Conservation (phyloP, 2,797 vertebrate species). For the Muraenolepis orangiensis region DNA sequence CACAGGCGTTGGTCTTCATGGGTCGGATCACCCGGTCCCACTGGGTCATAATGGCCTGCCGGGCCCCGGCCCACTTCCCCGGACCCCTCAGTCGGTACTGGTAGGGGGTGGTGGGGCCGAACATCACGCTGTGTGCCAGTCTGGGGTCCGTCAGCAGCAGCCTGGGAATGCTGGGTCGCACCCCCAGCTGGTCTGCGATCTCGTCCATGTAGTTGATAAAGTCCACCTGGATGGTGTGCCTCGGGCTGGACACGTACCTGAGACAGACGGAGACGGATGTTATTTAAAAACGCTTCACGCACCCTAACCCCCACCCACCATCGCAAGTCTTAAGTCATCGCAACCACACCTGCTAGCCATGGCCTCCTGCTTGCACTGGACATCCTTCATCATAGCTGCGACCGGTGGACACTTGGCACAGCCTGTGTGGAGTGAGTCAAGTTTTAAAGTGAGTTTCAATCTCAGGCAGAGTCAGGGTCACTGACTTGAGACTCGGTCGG, state of each 20-base stretch:
- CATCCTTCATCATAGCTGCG: conserved; percentile 66
- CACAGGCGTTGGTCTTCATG: conserved; percentile 68
- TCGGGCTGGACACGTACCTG: conserved; percentile 82
- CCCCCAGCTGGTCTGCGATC: conserved; percentile 73
- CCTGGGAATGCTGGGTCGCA: conserved; percentile 65
- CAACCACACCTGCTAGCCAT: conserved; percentile 68
- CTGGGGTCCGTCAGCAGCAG: conserved; percentile 80
- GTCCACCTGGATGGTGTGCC: conserved; percentile 87
- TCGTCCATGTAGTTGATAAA: conserved; percentile 84
- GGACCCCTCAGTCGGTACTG: conserved; percentile 85
- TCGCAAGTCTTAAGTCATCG: background rate
- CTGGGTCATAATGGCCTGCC: conserved; percentile 79
- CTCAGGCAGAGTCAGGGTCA: background rate
- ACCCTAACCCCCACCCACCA: background rate
- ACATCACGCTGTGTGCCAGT: conserved; percentile 65
- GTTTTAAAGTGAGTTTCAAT: background rate
- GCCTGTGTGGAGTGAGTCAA: conserved; percentile 43
- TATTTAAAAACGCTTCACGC: conserved; percentile 5
- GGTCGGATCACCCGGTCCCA: conserved; percentile 72
- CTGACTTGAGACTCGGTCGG: background rate
- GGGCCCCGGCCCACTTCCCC: conserved; percentile 77
- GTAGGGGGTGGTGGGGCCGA: conserved; percentile 80
- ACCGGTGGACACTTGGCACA: conserved; percentile 66
- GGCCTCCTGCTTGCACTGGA: conserved; percentile 55
- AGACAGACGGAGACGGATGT: background rate